Base-by-base conservation (phyloP, 2,888 invertebrate genomes). In the Hyalella azteca region DNA sequence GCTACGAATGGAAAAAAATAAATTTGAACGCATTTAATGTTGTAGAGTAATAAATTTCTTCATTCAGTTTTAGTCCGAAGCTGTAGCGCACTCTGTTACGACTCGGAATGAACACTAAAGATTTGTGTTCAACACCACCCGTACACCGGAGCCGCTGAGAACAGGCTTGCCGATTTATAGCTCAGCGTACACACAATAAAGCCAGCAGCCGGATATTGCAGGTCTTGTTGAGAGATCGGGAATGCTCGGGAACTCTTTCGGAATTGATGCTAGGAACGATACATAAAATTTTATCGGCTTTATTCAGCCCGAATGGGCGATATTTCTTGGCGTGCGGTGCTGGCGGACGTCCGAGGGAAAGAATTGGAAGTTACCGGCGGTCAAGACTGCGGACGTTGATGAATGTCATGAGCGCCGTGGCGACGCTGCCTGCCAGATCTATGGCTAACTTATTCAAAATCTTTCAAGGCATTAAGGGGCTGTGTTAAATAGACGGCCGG, bases 281-380 rank as follows among this genome's bases (percentile, higher is more conserved):
- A 66, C 66, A 66, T 66, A 66, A 66, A 66, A 66, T 66, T 66
- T 66, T 66, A 66, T 66, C 36, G 66, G 66, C 66, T 66, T 66
- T 66, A 66, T 66, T 66, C 66, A 66, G 66, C 36, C 29, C 29
- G 66, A 66, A 66, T 66, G 66, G 66, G 66, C 66, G 36, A 66
- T 66, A 66, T 32, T 36, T 66, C 66, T 66, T 36, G 66, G 4
- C 66, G 13, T 29, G 54, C 54, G 29, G 29, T 54, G 54, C 54
- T 54, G 22, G 54, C 54, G 29, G 54, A 54, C 54, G 54, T 54
- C 54, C 54, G 54, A 54, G 26, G 54, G 54, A 29, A 26, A 54
- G 26, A 54, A 54, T 54, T 54, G 26, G 54, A 54, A 22, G 54
- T 13, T 54, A 29, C 26, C 29, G 29, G 54, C 54, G 54, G 54